Base-by-base conservation (phyloP, 2,113 vertebrate species). In the Alaudala cheleensis region DNA sequence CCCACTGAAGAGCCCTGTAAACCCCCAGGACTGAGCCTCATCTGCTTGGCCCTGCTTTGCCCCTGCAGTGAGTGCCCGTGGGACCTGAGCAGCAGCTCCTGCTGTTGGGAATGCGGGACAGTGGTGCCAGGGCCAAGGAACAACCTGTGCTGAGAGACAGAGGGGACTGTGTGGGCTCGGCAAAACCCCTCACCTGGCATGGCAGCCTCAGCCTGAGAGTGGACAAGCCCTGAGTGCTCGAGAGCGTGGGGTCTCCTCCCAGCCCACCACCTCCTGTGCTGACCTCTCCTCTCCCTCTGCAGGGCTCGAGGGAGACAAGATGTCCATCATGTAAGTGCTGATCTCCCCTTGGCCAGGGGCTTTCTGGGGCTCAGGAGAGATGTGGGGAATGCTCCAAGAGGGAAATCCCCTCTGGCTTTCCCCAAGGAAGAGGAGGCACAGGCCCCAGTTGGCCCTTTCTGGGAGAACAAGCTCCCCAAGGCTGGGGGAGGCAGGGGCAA, bases 301-400 rank as follows among this genome's bases (percentile, higher is more conserved):
- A 98, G 98, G 95, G 34, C 95, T 96, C 50, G 71, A 42, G 92
- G 94, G 98, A 42, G 93, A 92, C 62, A 90, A 89, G 49, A 92
- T 91, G 1, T 90, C 97, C 91, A 95, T 97, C 91, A 79, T 85
- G 98, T 98, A 97, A 98, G 98, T 98, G 62, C 56, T 18, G 13
- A 44, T 53, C 54, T 70, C 44, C 54, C 66, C 28, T 23, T 45
- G 44, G 11, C 22, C 5, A 0, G 20, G 37, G 51, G 3, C 14
- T 90, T 84, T 19, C 40, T 51, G 77, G 60, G 65, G n/a, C 28
- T 72, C 21, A 10, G 77, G 39, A 80, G 56, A 56, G 37, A 18
- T 34, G 44, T 26, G 26, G 25, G 31, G n/a, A 61, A 14, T 39
- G 34, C 19, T 29, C 65, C 49, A 45, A 42, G 33, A 64, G 44